Evolutionary conservation across 2,888 invertebrate genomes (phyloP), one percentile per base, ranked within the genome.

Genomic region (Eristalinus sepulchralis): DNA sequence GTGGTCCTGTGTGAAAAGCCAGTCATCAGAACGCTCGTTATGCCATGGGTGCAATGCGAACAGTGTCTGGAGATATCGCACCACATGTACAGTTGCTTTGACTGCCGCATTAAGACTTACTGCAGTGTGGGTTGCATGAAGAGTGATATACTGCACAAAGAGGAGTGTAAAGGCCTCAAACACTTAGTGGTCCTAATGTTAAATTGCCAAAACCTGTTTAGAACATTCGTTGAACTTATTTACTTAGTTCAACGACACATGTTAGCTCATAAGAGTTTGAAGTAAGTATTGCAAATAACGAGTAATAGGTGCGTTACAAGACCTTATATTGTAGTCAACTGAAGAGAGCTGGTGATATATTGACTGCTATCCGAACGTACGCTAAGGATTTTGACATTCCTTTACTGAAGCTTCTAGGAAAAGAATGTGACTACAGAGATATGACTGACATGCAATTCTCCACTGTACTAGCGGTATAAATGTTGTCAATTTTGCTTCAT

Each of bases 81-180:
- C n/a, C 55, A 63, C 27, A n/a, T 64, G 20, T 78, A 64, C 33
- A 59, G 57, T 3, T 78, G 78, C 27, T 59, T 71, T 4, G 63
- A 78, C 11, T 78, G 78, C 13, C 53, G 70, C n/a, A 1, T 78
- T 0, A 70, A 78, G 22, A 70, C 78, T 0, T 78, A 78, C 36
- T 78, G 78, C 27, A 60, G 55, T 5, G 20, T 70, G n/a, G 20
- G 27, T 3, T 78, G 78, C n/a, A 31, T 70, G 9, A 62, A 33
- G 17, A 78, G 31, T 10, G 78, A 78, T n/a, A 36, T n/a, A 5
- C 11, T 57, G 0, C 78, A 78, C 31, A 22, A 17, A 20, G 78
- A 78, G 11, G 78, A 78, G 62, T 78, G 78, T 57, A 78, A 70
- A n/a, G 78, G 78, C 20, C n/a, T 55, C n/a, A 78, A 63, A 39